Evolutionary conservation across 2,113 vertebrate species (phyloP).

Genomic region (Oryzias curvinotus): DNA sequence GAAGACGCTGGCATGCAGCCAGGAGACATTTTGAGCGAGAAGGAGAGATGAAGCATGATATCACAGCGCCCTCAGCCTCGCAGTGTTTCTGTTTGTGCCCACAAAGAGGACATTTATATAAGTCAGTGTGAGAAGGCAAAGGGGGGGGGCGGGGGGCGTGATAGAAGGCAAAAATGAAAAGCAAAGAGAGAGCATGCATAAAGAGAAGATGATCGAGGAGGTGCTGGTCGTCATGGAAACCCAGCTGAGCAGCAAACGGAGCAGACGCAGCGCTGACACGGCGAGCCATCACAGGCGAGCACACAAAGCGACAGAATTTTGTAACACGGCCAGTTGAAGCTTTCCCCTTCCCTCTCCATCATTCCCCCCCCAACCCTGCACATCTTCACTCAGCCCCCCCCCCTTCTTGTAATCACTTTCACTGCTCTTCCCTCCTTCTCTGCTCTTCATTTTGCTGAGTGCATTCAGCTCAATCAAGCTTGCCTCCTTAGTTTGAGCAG

Average conservation of each 20-base stretch:
- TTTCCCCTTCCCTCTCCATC: constrained; percentile 13
- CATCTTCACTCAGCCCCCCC: constrained; percentile 6
- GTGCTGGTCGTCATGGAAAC: constrained; percentile 62
- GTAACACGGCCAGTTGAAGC: not conserved
- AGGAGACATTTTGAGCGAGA: constrained; percentile 38
- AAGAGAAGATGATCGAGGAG: constrained; percentile 32
- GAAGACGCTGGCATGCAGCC: constrained; percentile 6
- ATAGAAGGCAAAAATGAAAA: constrained; percentile 16
- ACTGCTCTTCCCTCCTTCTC: constrained; percentile 15
- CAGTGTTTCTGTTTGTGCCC: constrained; percentile 17
- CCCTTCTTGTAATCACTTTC: constrained; percentile 34
- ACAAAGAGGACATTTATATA: constrained; percentile 63
- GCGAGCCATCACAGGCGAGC: constrained; percentile 57
- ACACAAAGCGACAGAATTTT: not conserved
- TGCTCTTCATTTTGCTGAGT: constrained; percentile 20
- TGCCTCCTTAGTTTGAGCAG: constrained; percentile 28
- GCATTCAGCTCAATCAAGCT: constrained; percentile 49
- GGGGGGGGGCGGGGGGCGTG: not conserved
- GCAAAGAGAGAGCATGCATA: constrained; percentile 13
- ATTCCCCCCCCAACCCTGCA: not conserved
- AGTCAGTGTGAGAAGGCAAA: constrained; percentile 14
- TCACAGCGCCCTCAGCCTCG: constrained; percentile 27
- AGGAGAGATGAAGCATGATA: not conserved
- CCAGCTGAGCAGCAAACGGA: constrained; percentile 52
- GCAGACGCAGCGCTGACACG: constrained; percentile 59